These are phyloP conservation scores for Pristionchus japonicus DNA, from an alignment of 2,888 invertebrate species.

Conservation along the genomic window DNA sequence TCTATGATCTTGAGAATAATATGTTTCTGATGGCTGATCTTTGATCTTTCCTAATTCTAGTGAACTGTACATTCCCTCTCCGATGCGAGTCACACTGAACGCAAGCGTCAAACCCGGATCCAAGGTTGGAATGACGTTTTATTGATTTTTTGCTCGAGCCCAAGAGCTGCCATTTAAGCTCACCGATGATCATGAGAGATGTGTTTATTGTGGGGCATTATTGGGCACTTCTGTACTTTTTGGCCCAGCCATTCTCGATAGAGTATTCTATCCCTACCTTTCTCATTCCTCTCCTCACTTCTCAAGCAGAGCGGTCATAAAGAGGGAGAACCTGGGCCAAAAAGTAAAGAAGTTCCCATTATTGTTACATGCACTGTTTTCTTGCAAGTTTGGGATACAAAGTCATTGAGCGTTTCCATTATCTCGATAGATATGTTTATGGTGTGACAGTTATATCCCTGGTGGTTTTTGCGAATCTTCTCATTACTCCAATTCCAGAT, in stretches of 20 bases:
- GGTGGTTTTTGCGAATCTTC: not conserved
- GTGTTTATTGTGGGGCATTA: too few relatives aligned
- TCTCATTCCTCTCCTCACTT: too few relatives aligned
- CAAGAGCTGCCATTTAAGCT: too few relatives aligned
- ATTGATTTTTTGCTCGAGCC: not conserved
- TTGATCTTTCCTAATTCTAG: conserved; percentile 33
- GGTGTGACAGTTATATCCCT: not conserved
- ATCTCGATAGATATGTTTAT: not conserved
- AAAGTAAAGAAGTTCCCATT: too few relatives aligned
- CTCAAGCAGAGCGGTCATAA: too few relatives aligned
- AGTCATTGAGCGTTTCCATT: not conserved
- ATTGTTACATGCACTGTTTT: too few relatives aligned
- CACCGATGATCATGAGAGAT: too few relatives aligned
- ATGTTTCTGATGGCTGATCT: not conserved
- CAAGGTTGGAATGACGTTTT: not conserved
- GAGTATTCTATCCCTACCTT: too few relatives aligned
- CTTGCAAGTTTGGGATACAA: too few relatives aligned
- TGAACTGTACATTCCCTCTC: conserved; percentile 11
- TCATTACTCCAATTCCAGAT: not conserved
- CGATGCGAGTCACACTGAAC: conserved; percentile 30
- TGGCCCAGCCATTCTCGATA: too few relatives aligned
- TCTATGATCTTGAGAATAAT: not conserved
- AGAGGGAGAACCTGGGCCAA: too few relatives aligned
- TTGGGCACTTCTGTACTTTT: too few relatives aligned
- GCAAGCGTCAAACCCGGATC: conserved; percentile 1